Conservation (phyloP, 2,888 invertebrate species). For the Onthophagus sagittarius region DNA sequence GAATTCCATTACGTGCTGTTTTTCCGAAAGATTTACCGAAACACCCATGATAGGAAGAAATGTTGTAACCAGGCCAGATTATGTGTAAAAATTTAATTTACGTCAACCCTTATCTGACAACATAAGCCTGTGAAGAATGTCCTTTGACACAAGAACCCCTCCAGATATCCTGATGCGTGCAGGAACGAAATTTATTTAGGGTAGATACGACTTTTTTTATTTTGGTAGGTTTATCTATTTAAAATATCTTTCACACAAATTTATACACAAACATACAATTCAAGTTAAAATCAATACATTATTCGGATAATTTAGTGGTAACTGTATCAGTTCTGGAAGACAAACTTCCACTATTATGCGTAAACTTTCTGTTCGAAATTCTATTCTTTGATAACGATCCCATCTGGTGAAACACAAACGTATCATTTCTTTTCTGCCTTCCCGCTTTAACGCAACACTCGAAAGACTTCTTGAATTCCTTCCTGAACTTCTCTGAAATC, state of each 20-base stretch:
- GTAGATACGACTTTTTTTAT: no score
- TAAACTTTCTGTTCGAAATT: constrained; percentile 14
- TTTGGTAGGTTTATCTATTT: no score
- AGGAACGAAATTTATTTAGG: no score
- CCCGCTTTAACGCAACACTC: constrained; percentile 48
- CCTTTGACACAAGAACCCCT: not conserved
- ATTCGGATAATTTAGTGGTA: constrained; percentile 17
- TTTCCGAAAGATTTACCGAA: not conserved
- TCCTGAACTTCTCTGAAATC: constrained; percentile 64
- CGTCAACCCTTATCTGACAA: not conserved
- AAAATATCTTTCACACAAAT: not conserved
- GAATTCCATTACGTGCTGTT: not conserved
- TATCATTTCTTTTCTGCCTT: constrained; percentile 8
- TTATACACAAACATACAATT: not conserved
- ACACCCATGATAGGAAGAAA: not conserved
- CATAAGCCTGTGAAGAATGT: not conserved
- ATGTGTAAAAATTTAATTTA: not conserved
- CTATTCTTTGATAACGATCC: constrained; percentile 17
- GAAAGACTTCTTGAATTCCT: constrained; percentile 67
- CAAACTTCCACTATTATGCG: constrained; percentile 13
- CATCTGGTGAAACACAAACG: constrained; percentile 6
- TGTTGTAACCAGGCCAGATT: not conserved
- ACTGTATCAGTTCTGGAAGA: constrained; percentile 16
- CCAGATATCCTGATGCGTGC: no score
- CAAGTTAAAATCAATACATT: not conserved